These are phyloP conservation scores for Miopithecus talapoin DNA, from an alignment of 2,797 vertebrate genomes.

Conservation along the genomic window DNA sequence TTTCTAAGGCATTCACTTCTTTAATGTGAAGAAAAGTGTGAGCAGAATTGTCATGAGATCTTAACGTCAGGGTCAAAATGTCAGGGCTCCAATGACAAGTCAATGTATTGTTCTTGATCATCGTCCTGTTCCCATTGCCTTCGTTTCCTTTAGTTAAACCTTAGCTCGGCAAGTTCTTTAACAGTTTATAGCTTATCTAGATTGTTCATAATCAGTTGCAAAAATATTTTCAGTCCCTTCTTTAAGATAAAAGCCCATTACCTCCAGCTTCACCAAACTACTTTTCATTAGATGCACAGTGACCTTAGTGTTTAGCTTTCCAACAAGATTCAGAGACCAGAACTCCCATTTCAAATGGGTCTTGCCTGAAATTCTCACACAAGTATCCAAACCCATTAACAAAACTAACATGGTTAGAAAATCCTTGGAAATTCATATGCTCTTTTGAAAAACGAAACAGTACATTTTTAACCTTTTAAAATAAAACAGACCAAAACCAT, in stretches of 20 bases:
- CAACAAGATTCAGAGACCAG: not conserved
- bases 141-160: conserved; percentile 3
- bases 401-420: conserved; percentile 16
- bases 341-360: not conserved
- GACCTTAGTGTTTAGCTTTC: not conserved
- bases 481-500: conserved; percentile 23
- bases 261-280: not conserved
- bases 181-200: not conserved
- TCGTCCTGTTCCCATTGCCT: not conserved
- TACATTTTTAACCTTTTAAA: conserved; percentile 40
- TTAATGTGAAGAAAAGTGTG: not conserved
- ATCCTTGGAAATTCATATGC: not conserved
- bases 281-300: not conserved
- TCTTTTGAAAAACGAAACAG: conserved; percentile 23
- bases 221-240: not conserved
- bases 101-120: not conserved
- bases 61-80: not conserved
- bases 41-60: not conserved
- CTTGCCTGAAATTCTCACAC: not conserved
- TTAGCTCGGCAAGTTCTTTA: not conserved
- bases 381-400: not conserved
- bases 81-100: not conserved
- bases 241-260: not conserved
- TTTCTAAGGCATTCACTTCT: not conserved
- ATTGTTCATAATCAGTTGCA: not conserved